A percentile compares a stretch with the other conserved stretches of the same genome.
Conservation (phyloP, 1,140 invertebrate genomes). For the Aradophagus sp. region DNA sequence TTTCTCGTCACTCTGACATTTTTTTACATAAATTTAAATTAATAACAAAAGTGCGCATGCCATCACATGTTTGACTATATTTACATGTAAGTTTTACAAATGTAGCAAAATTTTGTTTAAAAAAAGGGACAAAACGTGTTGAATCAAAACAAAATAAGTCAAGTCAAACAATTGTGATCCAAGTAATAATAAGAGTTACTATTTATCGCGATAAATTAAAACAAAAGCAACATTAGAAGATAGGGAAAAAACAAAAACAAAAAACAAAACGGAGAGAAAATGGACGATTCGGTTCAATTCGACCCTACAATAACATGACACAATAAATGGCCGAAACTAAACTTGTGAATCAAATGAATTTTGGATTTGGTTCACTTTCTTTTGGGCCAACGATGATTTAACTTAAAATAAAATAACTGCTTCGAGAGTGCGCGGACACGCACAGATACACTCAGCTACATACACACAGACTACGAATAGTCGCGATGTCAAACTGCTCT, state of each 20-base stretch:
- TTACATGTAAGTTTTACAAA: slow-evolving; percentile 39
- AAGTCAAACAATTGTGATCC: slow-evolving; percentile 53
- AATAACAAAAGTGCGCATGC: slow-evolving; percentile 20
- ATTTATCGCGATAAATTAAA: too few relatives aligned
- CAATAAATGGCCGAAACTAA: slow-evolving; percentile 28
- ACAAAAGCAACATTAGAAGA: too few relatives aligned
- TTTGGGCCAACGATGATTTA: slow-evolving; percentile 38
- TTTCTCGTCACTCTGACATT: neutral
- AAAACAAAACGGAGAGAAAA: slow-evolving; percentile 5
- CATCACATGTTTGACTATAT: slow-evolving; percentile 50
- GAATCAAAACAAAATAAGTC: slow-evolving; percentile 26
- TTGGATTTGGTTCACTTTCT: slow-evolving; percentile 32
- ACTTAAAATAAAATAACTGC: slow-evolving; percentile 28
- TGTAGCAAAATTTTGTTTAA: slow-evolving; percentile 7
- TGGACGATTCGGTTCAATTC: slow-evolving; percentile 24
- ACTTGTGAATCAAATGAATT: slow-evolving; percentile 29
- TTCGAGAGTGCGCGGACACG: slow-evolving; percentile 23
- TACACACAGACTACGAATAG: slow-evolving; percentile 20
- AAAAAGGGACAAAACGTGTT: slow-evolving; percentile 5
- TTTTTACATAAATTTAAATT: slow-evolving; percentile 4
- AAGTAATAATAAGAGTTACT: too few relatives aligned
- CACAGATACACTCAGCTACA: slow-evolving; percentile 11
- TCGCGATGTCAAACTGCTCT: slow-evolving; percentile 26
- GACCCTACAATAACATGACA: slow-evolving; percentile 24
- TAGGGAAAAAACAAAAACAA: slow-evolving; percentile 14